phyloP scores from a whole-genome alignment of 2,797 vertebrate species.

The Oophaga sylvatica region DNA sequence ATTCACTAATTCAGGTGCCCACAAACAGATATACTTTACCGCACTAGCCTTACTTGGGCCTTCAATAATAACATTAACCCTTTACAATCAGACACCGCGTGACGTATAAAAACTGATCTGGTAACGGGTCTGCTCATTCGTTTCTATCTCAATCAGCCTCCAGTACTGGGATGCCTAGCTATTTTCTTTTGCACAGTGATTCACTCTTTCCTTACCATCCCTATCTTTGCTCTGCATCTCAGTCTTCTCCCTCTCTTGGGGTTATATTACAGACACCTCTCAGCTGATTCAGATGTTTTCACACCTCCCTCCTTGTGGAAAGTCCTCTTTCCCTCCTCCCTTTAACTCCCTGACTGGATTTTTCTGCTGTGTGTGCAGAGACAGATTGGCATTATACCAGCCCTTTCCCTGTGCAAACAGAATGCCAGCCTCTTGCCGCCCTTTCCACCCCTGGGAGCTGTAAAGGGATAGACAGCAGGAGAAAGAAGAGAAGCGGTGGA shows the following conservation, averaged over 20 bases:
- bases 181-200: conserved; percentile 16
- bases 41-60: not conserved
- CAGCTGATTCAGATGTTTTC: conserved; percentile 62
- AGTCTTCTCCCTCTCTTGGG: conserved; percentile 56
- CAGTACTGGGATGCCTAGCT: not conserved
- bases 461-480: conserved; percentile 38
- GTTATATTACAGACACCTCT: conserved; percentile 62
- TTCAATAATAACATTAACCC: not conserved
- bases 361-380: conserved; percentile 63
- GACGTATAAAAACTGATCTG: not conserved
- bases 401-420: conserved; percentile 56
- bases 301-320: conserved; percentile 61
- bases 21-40: not conserved
- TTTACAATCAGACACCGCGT: not conserved
- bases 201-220: conserved; percentile 38
- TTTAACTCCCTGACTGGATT: conserved; percentile 58
- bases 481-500: conserved; percentile 22
- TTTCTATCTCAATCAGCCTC: not conserved
- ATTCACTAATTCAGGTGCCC: not conserved
- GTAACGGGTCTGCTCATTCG: not conserved
- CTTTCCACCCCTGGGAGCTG: conserved; percentile 47
- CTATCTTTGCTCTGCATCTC: conserved; percentile 46
- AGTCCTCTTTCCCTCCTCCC: conserved; percentile 60
- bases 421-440: conserved; percentile 45
- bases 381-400: conserved; percentile 59